Evolutionary conservation across 2,797 vertebrate species (phyloP), one percentile per base, ranked within the genome.

Genomic region (Parambassis ranga): DNA sequence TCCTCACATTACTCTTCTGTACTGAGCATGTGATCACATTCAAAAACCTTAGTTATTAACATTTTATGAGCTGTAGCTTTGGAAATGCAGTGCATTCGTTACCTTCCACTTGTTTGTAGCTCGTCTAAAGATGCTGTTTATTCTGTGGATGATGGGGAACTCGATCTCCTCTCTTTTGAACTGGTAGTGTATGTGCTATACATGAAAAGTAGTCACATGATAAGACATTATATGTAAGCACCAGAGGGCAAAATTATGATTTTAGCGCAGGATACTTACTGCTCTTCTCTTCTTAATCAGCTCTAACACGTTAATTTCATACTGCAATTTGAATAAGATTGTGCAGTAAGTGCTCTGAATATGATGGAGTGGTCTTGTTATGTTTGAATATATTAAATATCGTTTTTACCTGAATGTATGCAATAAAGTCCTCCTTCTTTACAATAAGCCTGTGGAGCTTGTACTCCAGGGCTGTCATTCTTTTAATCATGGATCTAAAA

Each of bases 131-230:
- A 96, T 75, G 2, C 88, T 81, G 43, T 95, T 93, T 67, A 98
- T 94, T 65, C 96, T 89, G 0, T 92, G 91, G 20, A 97, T 87
- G 64, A 98, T 94, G 33, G 95, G 92, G 42, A 75, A 81, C 67
- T 99, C 98, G 7, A 98, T 98, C 78, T 98, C 97, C 7, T 97
- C 95, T 72, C 91, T 93, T 88, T 99, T 99, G 84, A 97, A 98
- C 0, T 91, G 87, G 55, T 98, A 99, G 4, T 92, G 92, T 22
- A 94, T 93, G 52, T 95, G 93, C 97, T 98, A 70, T 9, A 61
- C 75, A 64, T 23, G 11, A 43, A 41, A 79, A 20, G 5, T 13
- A 1, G 22, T n/a, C n/a, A n/a, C n/a, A n/a, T n/a, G n/a, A n/a
- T n/a, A n/a, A n/a, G n/a, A n/a, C n/a, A n/a, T n/a, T n/a, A n/a